Evolutionary conservation across 2,888 invertebrate species (phyloP).

Genomic region (Pegoplata infirma): DNA sequence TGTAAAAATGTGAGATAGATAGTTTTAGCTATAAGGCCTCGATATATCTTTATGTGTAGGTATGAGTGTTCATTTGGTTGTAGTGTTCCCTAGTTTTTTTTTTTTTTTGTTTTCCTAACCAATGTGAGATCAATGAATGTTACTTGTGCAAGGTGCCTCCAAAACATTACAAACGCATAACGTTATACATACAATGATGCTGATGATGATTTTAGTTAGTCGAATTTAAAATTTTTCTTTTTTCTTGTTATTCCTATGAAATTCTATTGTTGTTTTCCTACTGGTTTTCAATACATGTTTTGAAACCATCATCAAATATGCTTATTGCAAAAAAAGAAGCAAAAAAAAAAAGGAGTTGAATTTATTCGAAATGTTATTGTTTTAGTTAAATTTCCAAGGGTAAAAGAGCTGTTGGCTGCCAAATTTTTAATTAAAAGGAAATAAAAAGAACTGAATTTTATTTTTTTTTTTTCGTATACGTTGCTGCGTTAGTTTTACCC

Average conservation of each 20-base stretch:
- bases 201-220: constrained; percentile 39
- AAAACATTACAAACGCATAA: constrained; percentile 44
- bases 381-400: constrained; percentile 39
- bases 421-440: constrained; percentile 62
- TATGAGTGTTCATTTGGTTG: constrained; percentile 29
- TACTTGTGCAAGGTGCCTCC: constrained; percentile 32
- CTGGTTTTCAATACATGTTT: background rate
- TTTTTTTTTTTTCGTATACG: constrained; percentile 29
- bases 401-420: constrained; percentile 57
- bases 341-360: background rate
- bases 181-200: too few relatives aligned
- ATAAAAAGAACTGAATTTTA: constrained; percentile 37
- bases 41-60: too few relatives aligned
- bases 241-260: constrained; percentile 14
- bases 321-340: constrained; percentile 17
- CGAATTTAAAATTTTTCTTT: constrained; percentile 30
- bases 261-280: constrained; percentile 41
- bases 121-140: constrained; percentile 58
- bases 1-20: too few relatives aligned
- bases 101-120: constrained; percentile 47
- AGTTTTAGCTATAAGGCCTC: too few relatives aligned
- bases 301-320: constrained; percentile 13
- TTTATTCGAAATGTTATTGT: constrained; percentile 48
- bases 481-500: constrained; percentile 10
- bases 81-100: constrained; percentile 4